Percentiles rank a stretch among this genome's conserved stretches.
phyloP scores from a whole-genome alignment of 2,888 invertebrate species.

The Callosobruchus maculatus region DNA sequence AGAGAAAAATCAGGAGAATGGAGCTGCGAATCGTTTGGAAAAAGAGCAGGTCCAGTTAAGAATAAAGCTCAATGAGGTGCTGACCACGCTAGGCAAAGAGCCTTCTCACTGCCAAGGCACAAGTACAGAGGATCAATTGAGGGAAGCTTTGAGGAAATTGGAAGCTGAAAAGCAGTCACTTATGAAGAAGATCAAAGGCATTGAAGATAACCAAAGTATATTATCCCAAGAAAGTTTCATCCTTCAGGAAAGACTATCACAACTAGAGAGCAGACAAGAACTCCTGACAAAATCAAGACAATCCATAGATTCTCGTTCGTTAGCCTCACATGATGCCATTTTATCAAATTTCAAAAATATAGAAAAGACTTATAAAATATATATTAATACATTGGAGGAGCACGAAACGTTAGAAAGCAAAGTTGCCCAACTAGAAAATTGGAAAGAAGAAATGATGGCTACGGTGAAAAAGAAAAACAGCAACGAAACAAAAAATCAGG shows the following conservation, averaged over 20 bases:
- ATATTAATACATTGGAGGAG: conserved; percentile 10
- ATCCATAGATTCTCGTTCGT: conserved; percentile 1
- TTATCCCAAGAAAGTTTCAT: conserved; percentile 17
- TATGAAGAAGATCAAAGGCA: conserved; percentile 17
- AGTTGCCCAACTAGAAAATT: conserved; percentile 11
- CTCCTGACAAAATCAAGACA: conserved; percentile 3
- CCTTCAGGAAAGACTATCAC: conserved; percentile 20
- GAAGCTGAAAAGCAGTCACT: conserved; percentile 20
- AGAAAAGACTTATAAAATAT: conserved; percentile 10
- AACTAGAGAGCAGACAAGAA: conserved; percentile 10
- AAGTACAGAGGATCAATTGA: conserved; percentile 21
- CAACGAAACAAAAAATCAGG: conserved; percentile 4
- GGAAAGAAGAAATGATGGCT: conserved; percentile 11
- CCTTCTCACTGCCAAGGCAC: conserved; percentile 17
- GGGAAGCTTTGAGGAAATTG: conserved; percentile 17
- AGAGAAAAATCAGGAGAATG: conserved; percentile 23
- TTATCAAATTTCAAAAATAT: conserved; percentile 8
- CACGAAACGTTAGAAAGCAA: conserved; percentile 10
- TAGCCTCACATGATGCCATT: conserved; percentile 7
- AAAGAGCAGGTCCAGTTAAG: conserved; percentile 21
- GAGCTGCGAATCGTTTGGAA: conserved; percentile 12
- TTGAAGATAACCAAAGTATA: conserved; percentile 16
- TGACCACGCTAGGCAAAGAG: conserved; percentile 20
- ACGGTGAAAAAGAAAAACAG: conserved; percentile 3
- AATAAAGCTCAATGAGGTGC: conserved; percentile 17